phyloP scores from a whole-genome alignment of 92 coral and sea anemone species.

The Epizoanthus ramosus region DNA sequence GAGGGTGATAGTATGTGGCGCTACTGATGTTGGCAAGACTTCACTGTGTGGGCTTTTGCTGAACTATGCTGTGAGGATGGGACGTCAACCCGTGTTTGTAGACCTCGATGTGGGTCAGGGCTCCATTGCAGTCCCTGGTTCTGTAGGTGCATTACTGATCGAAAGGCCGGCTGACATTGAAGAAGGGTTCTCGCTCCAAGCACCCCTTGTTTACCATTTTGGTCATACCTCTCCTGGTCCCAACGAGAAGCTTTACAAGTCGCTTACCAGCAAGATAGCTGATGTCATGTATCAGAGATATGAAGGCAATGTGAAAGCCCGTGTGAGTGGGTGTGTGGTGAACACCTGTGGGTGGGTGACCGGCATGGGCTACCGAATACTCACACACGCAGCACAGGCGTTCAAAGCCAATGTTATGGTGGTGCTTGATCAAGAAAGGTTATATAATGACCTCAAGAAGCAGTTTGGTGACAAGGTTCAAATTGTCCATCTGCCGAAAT shows the following conservation, averaged over 20 bases:
- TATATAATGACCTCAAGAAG: constrained; percentile 92
- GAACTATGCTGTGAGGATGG: constrained; percentile 95
- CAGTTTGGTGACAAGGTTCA: constrained; percentile 89
- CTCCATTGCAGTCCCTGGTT: constrained; percentile 77
- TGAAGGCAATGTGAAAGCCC: constrained; percentile 85
- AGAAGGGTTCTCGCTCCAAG: constrained; percentile 97
- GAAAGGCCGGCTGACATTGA: constrained; percentile 99
- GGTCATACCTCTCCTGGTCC: constrained; percentile 91
- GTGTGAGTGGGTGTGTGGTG: constrained; percentile 88
- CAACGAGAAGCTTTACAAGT: constrained; percentile 88
- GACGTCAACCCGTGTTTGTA: constrained; percentile 91
- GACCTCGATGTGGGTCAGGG: constrained; percentile 99
- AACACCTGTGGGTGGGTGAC: constrained; percentile 99
- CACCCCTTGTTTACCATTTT: constrained; percentile 92
- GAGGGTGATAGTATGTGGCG: constrained; percentile 94
- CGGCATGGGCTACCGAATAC: constrained; percentile 89
- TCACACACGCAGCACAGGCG: constrained; percentile 93
- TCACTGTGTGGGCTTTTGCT: constrained; percentile 83
- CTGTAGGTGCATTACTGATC: constrained; percentile 93
- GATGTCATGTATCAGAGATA: constrained; percentile 84
- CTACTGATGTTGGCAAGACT: constrained; percentile 97
- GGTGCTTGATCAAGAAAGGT: constrained; percentile 97
- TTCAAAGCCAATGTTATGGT: constrained; percentile 94
- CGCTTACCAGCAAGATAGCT: constrained; percentile 80
- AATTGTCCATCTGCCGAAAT: constrained; percentile 94